A percentile compares a stretch with the other conserved stretches of the same genome.
phyloP scores from a whole-genome alignment of 2,113 vertebrate genomes.

The Calonectris borealis region DNA sequence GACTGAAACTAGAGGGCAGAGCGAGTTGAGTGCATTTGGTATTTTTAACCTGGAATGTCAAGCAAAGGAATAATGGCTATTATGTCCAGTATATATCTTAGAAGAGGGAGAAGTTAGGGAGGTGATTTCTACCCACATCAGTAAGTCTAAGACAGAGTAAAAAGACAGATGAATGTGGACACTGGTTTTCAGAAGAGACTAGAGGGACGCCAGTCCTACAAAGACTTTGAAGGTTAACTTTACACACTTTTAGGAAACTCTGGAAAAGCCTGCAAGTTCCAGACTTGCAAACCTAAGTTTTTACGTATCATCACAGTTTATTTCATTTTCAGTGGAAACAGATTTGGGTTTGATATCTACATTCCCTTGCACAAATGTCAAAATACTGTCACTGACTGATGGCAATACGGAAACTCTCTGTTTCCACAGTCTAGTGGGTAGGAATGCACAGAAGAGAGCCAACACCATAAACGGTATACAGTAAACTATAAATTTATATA shows the following conservation, averaged over 20 bases:
- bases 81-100: conserved; percentile 5
- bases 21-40: not conserved
- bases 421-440: not conserved
- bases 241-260: not conserved
- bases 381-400: not conserved
- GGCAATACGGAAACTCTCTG: not conserved
- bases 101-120: not conserved
- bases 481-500: not conserved
- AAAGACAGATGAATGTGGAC: not conserved
- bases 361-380: not conserved
- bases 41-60: conserved; percentile 25
- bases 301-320: not conserved
- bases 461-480: accelerated
- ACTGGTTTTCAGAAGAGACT: not conserved
- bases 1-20: not conserved
- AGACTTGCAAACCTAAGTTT: not conserved
- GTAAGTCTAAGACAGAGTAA: not conserved
- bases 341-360: not conserved
- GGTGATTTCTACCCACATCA: not conserved
- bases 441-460: not conserved
- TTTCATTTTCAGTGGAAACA: not conserved
- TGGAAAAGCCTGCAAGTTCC: not conserved
- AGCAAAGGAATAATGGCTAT: not conserved
- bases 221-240: not conserved
- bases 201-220: not conserved